Conservation (phyloP, 2,888 invertebrate genomes). For the Scaptomyza flava region DNA sequence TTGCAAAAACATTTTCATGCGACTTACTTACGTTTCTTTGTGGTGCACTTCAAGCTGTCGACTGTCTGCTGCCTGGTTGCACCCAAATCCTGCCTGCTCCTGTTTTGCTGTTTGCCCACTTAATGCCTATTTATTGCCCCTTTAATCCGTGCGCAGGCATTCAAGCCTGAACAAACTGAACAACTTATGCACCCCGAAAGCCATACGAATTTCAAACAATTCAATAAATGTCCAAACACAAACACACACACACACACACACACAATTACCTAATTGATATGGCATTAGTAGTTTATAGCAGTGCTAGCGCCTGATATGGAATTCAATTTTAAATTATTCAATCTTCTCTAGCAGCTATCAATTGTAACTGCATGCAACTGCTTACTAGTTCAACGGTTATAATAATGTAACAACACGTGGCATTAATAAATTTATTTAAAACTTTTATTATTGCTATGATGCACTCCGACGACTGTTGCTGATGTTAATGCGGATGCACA, state of each 20-base stretch:
- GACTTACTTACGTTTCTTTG: slow-evolving; percentile 77
- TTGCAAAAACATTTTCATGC: slow-evolving; percentile 78
- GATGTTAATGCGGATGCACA: slow-evolving; percentile 42
- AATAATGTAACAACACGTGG: slow-evolving; percentile 41
- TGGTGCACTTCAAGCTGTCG: slow-evolving; percentile 49
- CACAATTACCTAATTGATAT: slow-evolving; percentile 73
- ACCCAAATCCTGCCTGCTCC: slow-evolving; percentile 17
- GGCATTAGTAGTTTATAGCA: slow-evolving; percentile 34
- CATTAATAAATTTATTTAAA: slow-evolving; percentile 56
- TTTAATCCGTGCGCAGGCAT: slow-evolving; percentile 61
- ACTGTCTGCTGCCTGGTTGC: slow-evolving; percentile 20
- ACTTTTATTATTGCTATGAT: slow-evolving; percentile 39
- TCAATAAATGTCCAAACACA: slow-evolving; percentile 28
- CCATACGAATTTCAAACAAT: slow-evolving; percentile 11
- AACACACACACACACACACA: slow-evolving; percentile 37
- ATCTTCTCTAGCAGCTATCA: slow-evolving; percentile 4
- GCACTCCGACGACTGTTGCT: slow-evolving; percentile 10
- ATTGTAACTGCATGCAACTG: not conserved
- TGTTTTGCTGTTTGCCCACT: slow-evolving; percentile 65
- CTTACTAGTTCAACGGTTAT: slow-evolving; percentile 10
- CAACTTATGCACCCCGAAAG: slow-evolving; percentile 34
- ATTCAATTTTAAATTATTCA: slow-evolving; percentile 57
- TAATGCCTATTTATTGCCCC: slow-evolving; percentile 79
- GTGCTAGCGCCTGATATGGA: no score
- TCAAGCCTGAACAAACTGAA: slow-evolving; percentile 30